Base-by-base conservation (phyloP, 1,140 invertebrate species). In the Cherax destructor region DNA sequence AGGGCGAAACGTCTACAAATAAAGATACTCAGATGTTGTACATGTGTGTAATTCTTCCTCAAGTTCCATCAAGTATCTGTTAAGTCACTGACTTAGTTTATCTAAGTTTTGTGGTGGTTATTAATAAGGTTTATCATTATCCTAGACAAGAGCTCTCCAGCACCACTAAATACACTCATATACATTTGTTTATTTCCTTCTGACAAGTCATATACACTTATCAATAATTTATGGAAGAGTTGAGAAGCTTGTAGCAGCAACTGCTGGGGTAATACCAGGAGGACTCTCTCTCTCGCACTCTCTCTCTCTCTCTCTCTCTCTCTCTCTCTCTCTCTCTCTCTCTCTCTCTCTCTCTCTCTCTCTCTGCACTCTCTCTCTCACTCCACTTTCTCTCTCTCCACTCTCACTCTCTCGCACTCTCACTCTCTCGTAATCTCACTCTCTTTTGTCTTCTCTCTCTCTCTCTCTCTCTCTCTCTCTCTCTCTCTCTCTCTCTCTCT, bases 391-490 rank as follows among this genome's bases (percentile, higher is more conserved):
- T 41, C 30, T 41, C 30, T 41, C 30, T 41, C 30, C 30, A 41
- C 30, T 41, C 30, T 41, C 30, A 1, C 30, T 41, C 30, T 1
- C 30, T 41, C 30, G 0, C 30, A 1, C 30, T 41, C 30, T 83
- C 80, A 52, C 80, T 59, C 80, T 83, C 80, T 61, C 80, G 56
- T 50, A 30, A 49, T 83, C 80, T 61, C 80, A 59, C 80, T 61
- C 80, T 59, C 80, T 61, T 59, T 16, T 59, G 2, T n/a, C n/a
- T 2, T 41, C 30, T 41, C 30, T 41, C 30, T 41, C 30, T 0
- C 41, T 47, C 50, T 49, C 49, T 47, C 78, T 47, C n/a, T 80
- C 16, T 80, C 3, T 1, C 78, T 47, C 47, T 80, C 78, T 49
- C 47, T 47, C 78, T 78, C 76, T 47, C 16, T 47, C 41, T 47